Conservation (phyloP, 2,888 invertebrate genomes). For the Yponomeuta evonymella region DNA sequence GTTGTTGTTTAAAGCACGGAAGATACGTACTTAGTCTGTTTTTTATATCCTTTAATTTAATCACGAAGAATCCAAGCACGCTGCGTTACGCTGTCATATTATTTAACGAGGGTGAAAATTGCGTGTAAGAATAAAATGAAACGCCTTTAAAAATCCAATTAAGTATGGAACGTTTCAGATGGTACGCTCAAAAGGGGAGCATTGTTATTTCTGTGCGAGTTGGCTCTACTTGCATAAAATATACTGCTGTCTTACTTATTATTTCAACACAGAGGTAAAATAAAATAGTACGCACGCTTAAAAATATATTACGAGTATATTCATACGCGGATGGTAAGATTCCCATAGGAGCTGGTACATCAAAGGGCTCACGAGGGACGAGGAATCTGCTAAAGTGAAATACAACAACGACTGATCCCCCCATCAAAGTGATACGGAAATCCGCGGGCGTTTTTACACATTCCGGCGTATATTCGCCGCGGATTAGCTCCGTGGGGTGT, state of each 20-base stretch:
- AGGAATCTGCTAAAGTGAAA: background rate
- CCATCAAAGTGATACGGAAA: background rate
- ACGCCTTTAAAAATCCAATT: background rate
- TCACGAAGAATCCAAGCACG: background rate
- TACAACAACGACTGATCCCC: background rate
- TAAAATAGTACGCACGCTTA: background rate
- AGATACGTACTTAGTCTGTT: too few species aligned
- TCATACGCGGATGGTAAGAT: background rate
- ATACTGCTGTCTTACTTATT: background rate
- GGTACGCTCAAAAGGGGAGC: background rate
- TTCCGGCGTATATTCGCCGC: background rate
- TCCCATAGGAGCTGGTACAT: background rate
- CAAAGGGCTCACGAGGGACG: background rate
- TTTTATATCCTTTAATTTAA: background rate
- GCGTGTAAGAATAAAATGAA: background rate
- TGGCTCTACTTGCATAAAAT: background rate
- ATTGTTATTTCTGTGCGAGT: background rate
- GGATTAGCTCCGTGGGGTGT: background rate
- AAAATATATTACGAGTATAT: background rate
- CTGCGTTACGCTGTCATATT: background rate
- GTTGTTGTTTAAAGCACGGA: too few species aligned
- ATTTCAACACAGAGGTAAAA: background rate
- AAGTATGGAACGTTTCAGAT: background rate
- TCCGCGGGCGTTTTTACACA: background rate
- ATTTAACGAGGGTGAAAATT: background rate